Evolutionary conservation across 1,140 invertebrate genomes (phyloP), one percentile per base, ranked within the genome.

Genomic region (Drosophila nannoptera): DNA sequence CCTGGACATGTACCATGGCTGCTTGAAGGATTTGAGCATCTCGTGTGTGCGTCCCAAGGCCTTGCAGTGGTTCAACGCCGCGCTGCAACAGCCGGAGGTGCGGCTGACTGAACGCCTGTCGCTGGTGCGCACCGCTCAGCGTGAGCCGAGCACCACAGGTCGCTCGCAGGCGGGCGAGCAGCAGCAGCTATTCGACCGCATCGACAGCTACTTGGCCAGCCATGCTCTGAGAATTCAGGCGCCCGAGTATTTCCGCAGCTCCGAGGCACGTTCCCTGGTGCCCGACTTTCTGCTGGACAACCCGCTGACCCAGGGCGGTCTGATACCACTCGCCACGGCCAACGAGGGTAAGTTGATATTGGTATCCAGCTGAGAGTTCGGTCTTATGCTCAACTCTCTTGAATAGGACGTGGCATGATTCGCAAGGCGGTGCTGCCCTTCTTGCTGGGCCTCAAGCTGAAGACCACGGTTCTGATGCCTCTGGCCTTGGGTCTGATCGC

Each of bases 351-450:
- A 90, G 75, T 50, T 31, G 89, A 11, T 11, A 22, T 22, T 61
- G n/a, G 7, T 1, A 22, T n/a, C 4, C 43, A 64, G 40, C 33
- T 29, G n/a, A 35, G 43, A 43, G 22, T 22, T 22, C 22, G 22
- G 22, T 22, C 22, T 22, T 43, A 1, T 16, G 40, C 4, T 7
- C 3, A 43, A 16, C n/a, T 2, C 35, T 0, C 9, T 11, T 32
- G 48, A 45, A 5, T 88, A 94, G 94, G 94, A 89, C 92, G 95
- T 77, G 93, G 94, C 80, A 93, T 96, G 89, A 93, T 96, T 22
- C 95, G 95, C 89, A 96, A 95, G 90, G 93, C 96, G 29, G 91
- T 96, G 81, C 92, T 96, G 61, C 95, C 95, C 14, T 96, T 96
- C 92, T 91, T 96, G 31, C 90, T 96, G 63, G 95, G 95, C 72